Conservation (phyloP, 2,797 vertebrate species). For the Petrocephalus sullivani region DNA sequence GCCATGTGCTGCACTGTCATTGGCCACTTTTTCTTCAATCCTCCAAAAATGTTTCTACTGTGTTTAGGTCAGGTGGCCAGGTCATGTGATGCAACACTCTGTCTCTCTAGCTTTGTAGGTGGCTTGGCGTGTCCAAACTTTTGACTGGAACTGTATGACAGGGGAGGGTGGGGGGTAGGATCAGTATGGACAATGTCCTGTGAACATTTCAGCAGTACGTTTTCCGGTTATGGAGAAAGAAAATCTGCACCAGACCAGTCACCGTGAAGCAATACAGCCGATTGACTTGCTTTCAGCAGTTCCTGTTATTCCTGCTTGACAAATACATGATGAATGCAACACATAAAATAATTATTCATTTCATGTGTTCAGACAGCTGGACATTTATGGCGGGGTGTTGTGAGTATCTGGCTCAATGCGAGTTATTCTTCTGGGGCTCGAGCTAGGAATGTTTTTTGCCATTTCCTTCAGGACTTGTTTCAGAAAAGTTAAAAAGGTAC, state of each 20-base stretch:
- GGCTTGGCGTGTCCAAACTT: too few relatives aligned
- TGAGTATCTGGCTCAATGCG: neutral
- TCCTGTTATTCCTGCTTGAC: neutral
- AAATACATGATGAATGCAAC: neutral
- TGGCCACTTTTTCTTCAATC: too few relatives aligned
- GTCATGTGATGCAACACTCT: too few relatives aligned
- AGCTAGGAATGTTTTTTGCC: neutral
- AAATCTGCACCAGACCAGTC: neutral
- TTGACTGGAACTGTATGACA: too few relatives aligned
- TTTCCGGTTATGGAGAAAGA: neutral
- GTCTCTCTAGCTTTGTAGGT: too few relatives aligned
- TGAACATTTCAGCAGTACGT: neutral
- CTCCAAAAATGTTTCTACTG: too few relatives aligned
- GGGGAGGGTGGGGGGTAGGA: too few relatives aligned
- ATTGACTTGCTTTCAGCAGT: neutral
- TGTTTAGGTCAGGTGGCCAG: too few relatives aligned
- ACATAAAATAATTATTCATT: neutral
- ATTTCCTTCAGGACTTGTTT: neutral
- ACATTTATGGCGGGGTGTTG: neutral
- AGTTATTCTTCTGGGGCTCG: neutral
- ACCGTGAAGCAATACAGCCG: neutral
- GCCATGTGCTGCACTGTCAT: too few relatives aligned
- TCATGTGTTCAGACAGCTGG: neutral
- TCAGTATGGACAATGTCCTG: neutral
- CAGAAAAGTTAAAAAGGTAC: neutral